Evolutionary conservation across 2,888 invertebrate genomes (phyloP).

Genomic region (Ennomos erosarius): DNA sequence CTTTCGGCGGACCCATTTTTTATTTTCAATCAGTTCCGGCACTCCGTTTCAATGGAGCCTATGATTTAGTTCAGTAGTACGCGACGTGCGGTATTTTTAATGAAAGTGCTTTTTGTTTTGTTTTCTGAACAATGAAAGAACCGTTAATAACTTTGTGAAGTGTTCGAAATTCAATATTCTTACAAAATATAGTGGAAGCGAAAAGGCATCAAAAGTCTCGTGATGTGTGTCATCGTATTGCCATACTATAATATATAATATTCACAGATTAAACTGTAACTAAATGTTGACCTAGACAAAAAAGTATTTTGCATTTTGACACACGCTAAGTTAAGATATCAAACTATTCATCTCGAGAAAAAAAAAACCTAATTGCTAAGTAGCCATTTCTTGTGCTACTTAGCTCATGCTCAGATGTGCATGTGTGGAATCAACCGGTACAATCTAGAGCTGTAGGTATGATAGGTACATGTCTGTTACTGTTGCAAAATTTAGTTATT

Average conservation of each 20-base stretch:
- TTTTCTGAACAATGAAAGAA: constrained; percentile 30
- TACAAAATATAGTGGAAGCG: constrained; percentile 12
- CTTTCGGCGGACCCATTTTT: constrained; percentile 49
- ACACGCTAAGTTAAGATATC: constrained; percentile 38
- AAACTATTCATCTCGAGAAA: constrained; percentile 34
- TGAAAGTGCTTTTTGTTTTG: constrained; percentile 41
- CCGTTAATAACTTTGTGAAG: constrained; percentile 34
- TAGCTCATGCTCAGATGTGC: constrained; percentile 17
- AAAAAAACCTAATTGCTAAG: constrained; percentile 39
- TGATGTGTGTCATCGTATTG: constrained; percentile 8
- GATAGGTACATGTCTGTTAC: constrained; percentile 2
- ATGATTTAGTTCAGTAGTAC: constrained; percentile 45
- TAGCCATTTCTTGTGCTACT: constrained; percentile 36
- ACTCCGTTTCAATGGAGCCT: constrained; percentile 40
- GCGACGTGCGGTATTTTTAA: constrained; percentile 39
- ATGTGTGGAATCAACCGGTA: constrained; percentile 22
- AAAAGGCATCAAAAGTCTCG: constrained; percentile 3
- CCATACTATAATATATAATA: constrained; percentile 28
- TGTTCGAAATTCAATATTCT: constrained; percentile 20
- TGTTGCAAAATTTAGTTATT: background rate
- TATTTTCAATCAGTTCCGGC: constrained; percentile 45
- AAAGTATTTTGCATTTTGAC: constrained; percentile 32
- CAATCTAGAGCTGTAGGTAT: constrained; percentile 19
- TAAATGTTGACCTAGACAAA: constrained; percentile 35
- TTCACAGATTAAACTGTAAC: constrained; percentile 34